Evolutionary conservation across 2,113 vertebrate species (phyloP).

Genomic region (Callaeas wilsoni): DNA sequence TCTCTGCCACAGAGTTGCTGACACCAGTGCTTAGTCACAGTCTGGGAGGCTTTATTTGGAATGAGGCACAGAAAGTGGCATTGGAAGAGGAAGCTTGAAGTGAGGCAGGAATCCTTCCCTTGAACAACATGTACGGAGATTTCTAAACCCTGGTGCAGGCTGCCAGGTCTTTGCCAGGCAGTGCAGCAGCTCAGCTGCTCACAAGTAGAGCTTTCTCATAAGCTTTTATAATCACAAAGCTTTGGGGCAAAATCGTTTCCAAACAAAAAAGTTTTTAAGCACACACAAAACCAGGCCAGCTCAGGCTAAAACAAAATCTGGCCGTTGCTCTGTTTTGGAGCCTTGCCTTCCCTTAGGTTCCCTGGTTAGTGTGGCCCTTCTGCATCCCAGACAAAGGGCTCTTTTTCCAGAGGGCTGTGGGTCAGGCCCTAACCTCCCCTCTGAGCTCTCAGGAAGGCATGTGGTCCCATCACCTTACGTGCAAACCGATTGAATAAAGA

Average conservation of each 20-base stretch:
- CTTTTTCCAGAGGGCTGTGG: constrained; percentile 17
- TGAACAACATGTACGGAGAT: constrained; percentile 9
- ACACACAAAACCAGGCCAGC: constrained; percentile 17
- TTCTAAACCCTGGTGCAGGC: constrained; percentile 14
- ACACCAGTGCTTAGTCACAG: constrained; percentile 42
- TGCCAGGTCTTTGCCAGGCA: constrained; percentile 61
- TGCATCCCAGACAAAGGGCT: constrained; percentile 12
- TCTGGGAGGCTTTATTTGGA: background rate
- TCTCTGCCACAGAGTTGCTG: background rate
- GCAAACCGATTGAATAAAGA: background rate
- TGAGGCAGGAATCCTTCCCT: constrained; percentile 8
- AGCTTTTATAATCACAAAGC: constrained; percentile 55
- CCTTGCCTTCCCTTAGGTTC: constrained; percentile 15
- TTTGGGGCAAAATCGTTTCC: constrained; percentile 39
- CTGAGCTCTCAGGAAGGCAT: background rate
- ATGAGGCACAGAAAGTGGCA: constrained; percentile 23
- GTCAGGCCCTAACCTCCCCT: background rate
- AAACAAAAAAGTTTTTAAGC: constrained; percentile 48
- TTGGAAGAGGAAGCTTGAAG: constrained; percentile 14
- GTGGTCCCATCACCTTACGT: background rate
- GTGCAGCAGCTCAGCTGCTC: constrained; percentile 53
- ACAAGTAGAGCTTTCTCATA: constrained; percentile 49
- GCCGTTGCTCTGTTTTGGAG: background rate
- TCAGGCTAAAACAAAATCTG: constrained; percentile 10
- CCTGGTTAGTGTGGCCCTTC: background rate